Base-by-base conservation (phyloP, 2,113 vertebrate species). In the Larimichthys polyactis region DNA sequence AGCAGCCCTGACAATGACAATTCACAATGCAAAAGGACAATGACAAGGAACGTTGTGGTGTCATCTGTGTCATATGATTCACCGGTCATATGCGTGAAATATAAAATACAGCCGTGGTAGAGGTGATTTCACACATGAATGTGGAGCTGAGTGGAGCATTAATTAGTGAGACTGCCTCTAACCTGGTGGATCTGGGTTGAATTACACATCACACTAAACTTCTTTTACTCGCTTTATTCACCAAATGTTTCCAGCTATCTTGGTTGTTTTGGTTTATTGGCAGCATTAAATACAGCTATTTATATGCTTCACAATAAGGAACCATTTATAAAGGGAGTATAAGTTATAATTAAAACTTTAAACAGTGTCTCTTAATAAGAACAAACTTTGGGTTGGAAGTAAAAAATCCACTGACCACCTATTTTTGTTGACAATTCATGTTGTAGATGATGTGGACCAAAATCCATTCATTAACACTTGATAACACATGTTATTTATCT, bases 41-140 rank as follows among this genome's bases (percentile, higher is more conserved):
- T 70, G 68, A 66, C 71, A 59, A 60, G 71, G 74, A 79, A 79
- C 40, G 59, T 72, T 75, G 71, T 76, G 58, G 76, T 84, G 82
- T 81, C 86, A 82, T 78, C 76, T 59, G 68, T 55, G 60, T 62
- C 81, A 77, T 71, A 58, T 78, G 71, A n/a, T 73, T 81, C 32
- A 75, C 6, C 22, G 43, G 82, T 65, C 46, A 17, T 58, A n/a
- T 65, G 57, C 40, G 60, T 73, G 20, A 60, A 58, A 62, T 51
- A 15, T 52, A 11, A 49, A 78, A 27, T 17, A 11, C 36, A 20
- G 11, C 7, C 12, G 19, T 22, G n/a, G 55, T 4, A n/a, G 27
- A 54, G 15, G 36, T 5, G 16, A 22, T 69, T 78, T 71, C n/a
- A 55, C 19, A 65, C 40, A 17, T 60, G 49, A 36, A 49, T 49